These are phyloP conservation scores for Deilephila elpenor DNA, from an alignment of 2,888 invertebrate species.

Conservation along the genomic window DNA sequence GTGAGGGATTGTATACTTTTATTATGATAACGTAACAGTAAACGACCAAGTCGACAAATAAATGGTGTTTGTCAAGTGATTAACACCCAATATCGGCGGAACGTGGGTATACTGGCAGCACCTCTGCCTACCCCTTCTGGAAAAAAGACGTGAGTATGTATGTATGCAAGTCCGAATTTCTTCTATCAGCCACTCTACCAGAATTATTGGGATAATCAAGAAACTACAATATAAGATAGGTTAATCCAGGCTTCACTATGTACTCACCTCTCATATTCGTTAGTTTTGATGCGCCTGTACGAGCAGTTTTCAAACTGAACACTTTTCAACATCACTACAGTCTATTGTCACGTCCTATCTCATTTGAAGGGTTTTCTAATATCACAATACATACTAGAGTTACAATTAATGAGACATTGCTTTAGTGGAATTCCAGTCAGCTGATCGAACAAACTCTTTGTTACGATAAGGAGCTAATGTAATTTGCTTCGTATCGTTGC, in stretches of 20 bases:
- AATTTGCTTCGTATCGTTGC: neutral
- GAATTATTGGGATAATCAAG: too few relatives aligned
- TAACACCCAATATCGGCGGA: too few relatives aligned
- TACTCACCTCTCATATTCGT: constrained; percentile 9
- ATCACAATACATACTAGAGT: neutral
- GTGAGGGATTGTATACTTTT: too few relatives aligned
- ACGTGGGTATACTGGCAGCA: too few relatives aligned
- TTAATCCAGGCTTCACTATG: neutral
- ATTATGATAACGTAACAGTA: too few relatives aligned
- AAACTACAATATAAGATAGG: neutral
- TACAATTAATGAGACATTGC: neutral
- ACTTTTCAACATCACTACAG: neutral
- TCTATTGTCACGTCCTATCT: neutral
- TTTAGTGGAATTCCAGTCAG: neutral
- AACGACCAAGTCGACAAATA: too few relatives aligned
- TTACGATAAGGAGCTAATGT: neutral
- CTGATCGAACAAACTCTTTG: too few relatives aligned
- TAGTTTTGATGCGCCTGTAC: neutral
- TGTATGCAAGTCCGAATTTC: too few relatives aligned
- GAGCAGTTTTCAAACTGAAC: constrained; percentile 6
- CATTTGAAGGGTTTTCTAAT: neutral
- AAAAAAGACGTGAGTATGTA: too few relatives aligned
- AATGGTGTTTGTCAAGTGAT: too few relatives aligned
- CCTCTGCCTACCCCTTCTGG: too few relatives aligned
- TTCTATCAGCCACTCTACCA: too few relatives aligned